Base-by-base conservation (phyloP, 2,113 vertebrate species). In the Plectropomus leopardus region DNA sequence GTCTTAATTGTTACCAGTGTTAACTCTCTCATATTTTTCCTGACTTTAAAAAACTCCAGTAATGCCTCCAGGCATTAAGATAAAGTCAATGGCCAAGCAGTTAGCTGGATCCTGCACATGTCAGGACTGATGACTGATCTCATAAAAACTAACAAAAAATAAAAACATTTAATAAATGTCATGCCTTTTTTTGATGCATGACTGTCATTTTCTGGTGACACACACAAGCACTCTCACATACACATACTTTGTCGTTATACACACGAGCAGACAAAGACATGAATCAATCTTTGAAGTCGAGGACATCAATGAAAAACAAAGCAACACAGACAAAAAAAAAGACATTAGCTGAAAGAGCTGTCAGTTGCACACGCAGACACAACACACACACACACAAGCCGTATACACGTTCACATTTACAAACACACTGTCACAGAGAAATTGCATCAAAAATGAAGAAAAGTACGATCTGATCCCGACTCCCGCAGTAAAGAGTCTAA, bases 201-300 rank as follows among this genome's bases (percentile, higher is more conserved):
- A 50, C 21, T 78, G 48, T 21, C 19, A 48, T 67, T 61, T 77
- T 47, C 17, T 51, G 40, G 26, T 32, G 5, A 61, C 2, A 42
- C 24, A 26, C 19, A 34, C n/a, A 64, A 15, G 3, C 28, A 16
- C n/a, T 48, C 44, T 26, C 0, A 17, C n/a, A 30, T 17, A 23
- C 36, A 60, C 24, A 57, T 14, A 50, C 14, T 23, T 32, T n/a
- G 1, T 28, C 47, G 24, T 32, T 30, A 23, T 28, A 34, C 57
- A 59, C 17, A 51, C 42, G 16, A 3, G 34, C 24, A 64, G 24
- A 65, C 26, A 42, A 4, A 21, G 7, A 51, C 59, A 67, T 51
- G 15, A 74, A 72, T 80, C 58, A 72, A 42, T 61, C 61, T 68
- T 65, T 78, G 8, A 81, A 51, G 80, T 67, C n/a, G 40, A 9